phyloP scores from a whole-genome alignment of 2,113 vertebrate species.

The Albula glossodonta region DNA sequence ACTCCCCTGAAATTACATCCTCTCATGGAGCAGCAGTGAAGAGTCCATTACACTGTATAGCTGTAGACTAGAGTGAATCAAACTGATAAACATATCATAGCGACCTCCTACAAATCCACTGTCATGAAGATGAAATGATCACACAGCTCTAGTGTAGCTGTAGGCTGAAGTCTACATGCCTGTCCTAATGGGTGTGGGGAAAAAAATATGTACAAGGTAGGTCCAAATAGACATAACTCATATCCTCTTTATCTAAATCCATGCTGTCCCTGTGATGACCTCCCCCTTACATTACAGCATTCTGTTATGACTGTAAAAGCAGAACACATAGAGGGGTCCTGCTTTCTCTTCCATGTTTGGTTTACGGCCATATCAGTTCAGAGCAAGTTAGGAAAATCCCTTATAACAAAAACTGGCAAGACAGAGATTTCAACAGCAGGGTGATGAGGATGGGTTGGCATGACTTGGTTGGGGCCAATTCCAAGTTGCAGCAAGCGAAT shows the following conservation, averaged over 20 bases:
- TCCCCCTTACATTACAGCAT: neutral
- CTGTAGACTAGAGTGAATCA: neutral
- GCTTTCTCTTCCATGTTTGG: neutral
- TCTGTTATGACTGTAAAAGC: neutral
- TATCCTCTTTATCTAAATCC: neutral
- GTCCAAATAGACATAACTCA: neutral
- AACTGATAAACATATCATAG: neutral
- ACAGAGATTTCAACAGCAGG: neutral
- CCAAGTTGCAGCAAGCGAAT: neutral
- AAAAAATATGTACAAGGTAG: neutral
- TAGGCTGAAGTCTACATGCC: neutral
- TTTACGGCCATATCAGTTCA: neutral
- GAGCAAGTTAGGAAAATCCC: neutral
- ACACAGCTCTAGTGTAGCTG: neutral
- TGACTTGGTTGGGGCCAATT: too few relatives aligned
- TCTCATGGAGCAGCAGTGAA: neutral
- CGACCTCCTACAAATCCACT: neutral
- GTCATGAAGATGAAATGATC: neutral
- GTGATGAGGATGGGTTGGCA: neutral
- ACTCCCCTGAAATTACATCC: neutral
- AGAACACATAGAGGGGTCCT: neutral
- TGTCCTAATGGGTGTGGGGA: neutral
- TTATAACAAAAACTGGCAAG: neutral
- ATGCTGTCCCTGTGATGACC: neutral
- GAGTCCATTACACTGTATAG: neutral